These are phyloP conservation scores for Platerodrilus igneus DNA, from an alignment of 2,888 invertebrate species.

Conservation along the genomic window DNA sequence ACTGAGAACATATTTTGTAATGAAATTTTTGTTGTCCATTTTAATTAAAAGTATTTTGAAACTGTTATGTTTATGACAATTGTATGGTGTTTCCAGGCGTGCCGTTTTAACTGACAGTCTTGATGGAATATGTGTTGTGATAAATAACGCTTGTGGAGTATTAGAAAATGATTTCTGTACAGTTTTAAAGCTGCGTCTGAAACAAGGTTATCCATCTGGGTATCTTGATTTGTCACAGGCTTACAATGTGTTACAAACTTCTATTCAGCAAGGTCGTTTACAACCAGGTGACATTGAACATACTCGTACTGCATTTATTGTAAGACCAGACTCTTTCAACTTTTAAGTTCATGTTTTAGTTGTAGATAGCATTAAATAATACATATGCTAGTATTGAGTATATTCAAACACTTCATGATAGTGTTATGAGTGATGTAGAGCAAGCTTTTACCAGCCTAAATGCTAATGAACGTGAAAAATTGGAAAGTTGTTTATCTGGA, in stretches of 20 bases:
- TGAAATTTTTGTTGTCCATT: no score
- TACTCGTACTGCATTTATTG: slow-evolving; percentile 70
- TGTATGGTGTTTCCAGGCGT: slow-evolving; percentile 55
- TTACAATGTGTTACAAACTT: slow-evolving; percentile 75
- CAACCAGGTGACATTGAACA: slow-evolving; percentile 77
- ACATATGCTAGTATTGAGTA: slow-evolving; percentile 89
- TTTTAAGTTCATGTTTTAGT: slow-evolving; percentile 13
- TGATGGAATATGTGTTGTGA: slow-evolving; percentile 93
- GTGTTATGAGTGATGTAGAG: slow-evolving; percentile 66
- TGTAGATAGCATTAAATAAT: slow-evolving; percentile 80
- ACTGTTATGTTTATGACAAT: neutral
- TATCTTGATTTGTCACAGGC: slow-evolving; percentile 76
- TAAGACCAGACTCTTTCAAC: slow-evolving; percentile 43
- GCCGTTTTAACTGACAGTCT: slow-evolving; percentile 87
- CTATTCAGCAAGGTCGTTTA: slow-evolving; percentile 73
- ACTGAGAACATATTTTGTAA: no score
- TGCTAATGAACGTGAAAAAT: slow-evolving; percentile 62
- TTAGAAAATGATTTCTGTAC: slow-evolving; percentile 81
- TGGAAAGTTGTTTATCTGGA: slow-evolving; percentile 67
- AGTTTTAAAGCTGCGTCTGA: slow-evolving; percentile 67
- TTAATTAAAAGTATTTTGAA: no score
- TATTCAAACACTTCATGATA: slow-evolving; percentile 77
- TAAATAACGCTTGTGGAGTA: slow-evolving; percentile 86
- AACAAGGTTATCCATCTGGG: slow-evolving; percentile 74
- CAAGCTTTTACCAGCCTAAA: slow-evolving; percentile 59